These are phyloP conservation scores for Microplitis manilae DNA, from an alignment of 2,888 invertebrate genomes.

Conservation along the genomic window DNA sequence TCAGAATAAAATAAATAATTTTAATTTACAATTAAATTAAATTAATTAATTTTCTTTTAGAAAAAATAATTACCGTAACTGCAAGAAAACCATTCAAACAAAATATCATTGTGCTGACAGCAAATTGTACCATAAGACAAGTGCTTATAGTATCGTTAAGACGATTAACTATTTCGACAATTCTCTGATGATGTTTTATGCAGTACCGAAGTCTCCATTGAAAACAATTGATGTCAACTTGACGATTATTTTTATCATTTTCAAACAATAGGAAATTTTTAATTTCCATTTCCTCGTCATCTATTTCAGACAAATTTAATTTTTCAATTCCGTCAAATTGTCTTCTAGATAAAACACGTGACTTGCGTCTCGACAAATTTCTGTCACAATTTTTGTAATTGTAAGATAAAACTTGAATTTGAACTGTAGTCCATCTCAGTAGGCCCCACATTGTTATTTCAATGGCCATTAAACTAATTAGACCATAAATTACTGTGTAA, in stretches of 20 bases:
- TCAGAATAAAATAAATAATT: neutral
- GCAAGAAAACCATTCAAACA: neutral
- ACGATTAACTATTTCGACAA: neutral
- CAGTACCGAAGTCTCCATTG: neutral
- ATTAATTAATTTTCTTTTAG: neutral
- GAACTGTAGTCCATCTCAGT: neutral
- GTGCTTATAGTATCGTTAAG: neutral
- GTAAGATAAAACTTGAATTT: neutral
- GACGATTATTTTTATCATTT: neutral
- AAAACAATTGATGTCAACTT: neutral
- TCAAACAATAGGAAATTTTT: neutral
- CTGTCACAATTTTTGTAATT: neutral
- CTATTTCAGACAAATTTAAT: neutral
- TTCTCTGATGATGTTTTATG: neutral
- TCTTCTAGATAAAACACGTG: neutral
- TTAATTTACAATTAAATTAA: neutral
- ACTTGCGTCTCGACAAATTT: neutral
- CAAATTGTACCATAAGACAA: neutral
- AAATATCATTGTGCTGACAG: neutral
- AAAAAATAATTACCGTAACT: neutral
- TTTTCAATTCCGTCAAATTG: neutral
- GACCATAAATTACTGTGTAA: neutral
- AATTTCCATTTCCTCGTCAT: neutral
- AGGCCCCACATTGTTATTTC: neutral
- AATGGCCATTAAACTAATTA: neutral